Conservation (phyloP, 1,140 invertebrate species). For the Muscidifurax raptorellus region DNA sequence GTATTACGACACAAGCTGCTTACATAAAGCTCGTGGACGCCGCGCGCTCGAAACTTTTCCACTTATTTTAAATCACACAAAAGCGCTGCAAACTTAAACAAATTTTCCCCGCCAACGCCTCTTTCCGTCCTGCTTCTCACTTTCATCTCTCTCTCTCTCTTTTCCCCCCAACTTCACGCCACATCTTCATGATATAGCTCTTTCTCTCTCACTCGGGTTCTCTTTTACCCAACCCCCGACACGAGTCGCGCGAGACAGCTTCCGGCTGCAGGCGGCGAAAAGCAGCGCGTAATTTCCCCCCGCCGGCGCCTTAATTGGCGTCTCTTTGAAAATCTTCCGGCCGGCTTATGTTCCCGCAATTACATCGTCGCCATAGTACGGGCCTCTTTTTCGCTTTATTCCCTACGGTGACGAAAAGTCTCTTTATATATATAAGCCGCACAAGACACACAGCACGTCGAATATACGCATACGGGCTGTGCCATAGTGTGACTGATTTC, state of each 20-base stretch:
- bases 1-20: not conserved
- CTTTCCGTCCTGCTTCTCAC: not conserved
- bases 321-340: slow-evolving; percentile 41
- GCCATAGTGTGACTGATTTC: not conserved
- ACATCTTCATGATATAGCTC: not conserved
- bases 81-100: not conserved
- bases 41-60: too few species aligned
- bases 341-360: slow-evolving; percentile 20
- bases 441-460: not conserved
- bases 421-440: not conserved
- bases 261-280: not conserved
- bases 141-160: not conserved
- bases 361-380: not conserved
- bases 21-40: not conserved
- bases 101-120: not conserved
- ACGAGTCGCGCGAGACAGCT: not conserved
- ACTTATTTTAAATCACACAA: not conserved
- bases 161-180: not conserved
- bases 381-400: not conserved
- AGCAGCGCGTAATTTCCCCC: slow-evolving; percentile 9
- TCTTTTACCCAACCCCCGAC: not conserved
- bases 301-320: slow-evolving; percentile 36
- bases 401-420: not conserved
- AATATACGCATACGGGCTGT: not conserved
- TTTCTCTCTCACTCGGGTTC: not conserved